phyloP scores from a whole-genome alignment of 2,888 invertebrate genomes.

The Caenorhabditis sinica region DNA sequence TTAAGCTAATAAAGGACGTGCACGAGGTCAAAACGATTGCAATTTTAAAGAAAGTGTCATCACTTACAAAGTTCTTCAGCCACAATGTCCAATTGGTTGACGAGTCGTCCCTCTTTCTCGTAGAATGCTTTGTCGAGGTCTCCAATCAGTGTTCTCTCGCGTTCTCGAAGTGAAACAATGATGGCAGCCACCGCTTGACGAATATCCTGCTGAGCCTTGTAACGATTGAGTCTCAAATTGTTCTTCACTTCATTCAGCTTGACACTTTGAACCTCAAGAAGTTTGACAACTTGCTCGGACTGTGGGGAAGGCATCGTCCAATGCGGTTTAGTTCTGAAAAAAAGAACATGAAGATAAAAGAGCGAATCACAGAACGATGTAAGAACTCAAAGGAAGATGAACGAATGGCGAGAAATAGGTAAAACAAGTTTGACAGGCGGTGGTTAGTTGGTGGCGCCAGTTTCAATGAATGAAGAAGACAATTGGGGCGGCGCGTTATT shows the following conservation, averaged over 20 bases:
- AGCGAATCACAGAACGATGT: neutral
- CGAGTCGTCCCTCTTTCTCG: slow-evolving; percentile 69
- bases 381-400: neutral
- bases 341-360: neutral
- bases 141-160: slow-evolving; percentile 74
- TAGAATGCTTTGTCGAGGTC: slow-evolving; percentile 69
- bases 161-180: slow-evolving; percentile 69
- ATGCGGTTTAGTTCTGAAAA: slow-evolving; percentile 3
- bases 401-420: neutral
- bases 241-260: slow-evolving; percentile 50
- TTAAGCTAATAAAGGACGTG: neutral
- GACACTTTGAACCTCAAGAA: slow-evolving; percentile 51
- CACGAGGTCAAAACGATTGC: neutral
- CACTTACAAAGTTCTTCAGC: slow-evolving; percentile 53
- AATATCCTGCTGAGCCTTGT: slow-evolving; percentile 75
- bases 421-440: slow-evolving; percentile 31
- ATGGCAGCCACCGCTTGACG: slow-evolving; percentile 70
- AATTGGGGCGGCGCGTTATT: slow-evolving; percentile 39
- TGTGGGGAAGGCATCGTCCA: slow-evolving; percentile 37
- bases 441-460: slow-evolving; percentile 55
- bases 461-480: slow-evolving; percentile 40
- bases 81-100: slow-evolving; percentile 50
- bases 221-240: slow-evolving; percentile 46
- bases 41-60: neutral
- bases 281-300: slow-evolving; percentile 49